Percentiles rank a stretch among this genome's conserved stretches.
phyloP scores from a whole-genome alignment of 2,888 invertebrate genomes.

The Drosophila atroscutellata region DNA sequence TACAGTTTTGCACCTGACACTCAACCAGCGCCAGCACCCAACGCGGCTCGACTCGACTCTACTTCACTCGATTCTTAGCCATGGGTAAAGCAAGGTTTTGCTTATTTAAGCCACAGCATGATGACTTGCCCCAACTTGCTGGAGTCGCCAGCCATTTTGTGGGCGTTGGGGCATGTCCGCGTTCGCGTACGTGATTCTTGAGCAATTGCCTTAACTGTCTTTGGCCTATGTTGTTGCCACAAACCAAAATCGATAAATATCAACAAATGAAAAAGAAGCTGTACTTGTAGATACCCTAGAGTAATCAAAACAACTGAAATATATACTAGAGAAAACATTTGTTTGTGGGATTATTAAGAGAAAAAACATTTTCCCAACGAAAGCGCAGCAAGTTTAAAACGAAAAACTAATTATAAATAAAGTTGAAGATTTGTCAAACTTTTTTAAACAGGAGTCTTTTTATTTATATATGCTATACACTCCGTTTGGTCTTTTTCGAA shows the following conservation, averaged over 20 bases:
- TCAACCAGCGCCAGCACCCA: constrained; percentile 18
- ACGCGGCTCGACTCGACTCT: constrained; percentile 22
- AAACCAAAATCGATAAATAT: constrained; percentile 50
- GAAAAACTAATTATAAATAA: background rate
- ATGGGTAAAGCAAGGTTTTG: constrained; percentile 28
- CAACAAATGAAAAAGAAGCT: background rate
- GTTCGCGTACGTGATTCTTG: constrained; percentile 74
- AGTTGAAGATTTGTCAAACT: background rate
- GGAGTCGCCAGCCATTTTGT: constrained; percentile 34
- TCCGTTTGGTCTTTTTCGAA: fast-evolving
- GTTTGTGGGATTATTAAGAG: background rate
- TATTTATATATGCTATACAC: background rate
- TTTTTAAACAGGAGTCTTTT: no score
- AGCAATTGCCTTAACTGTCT: constrained; percentile 54
- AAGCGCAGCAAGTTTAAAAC: fast-evolving
- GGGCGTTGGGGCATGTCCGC: constrained; percentile 45
- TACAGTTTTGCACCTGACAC: constrained; percentile 37
- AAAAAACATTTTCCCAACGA: background rate
- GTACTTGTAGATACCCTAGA: background rate
- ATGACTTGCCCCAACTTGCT: background rate
- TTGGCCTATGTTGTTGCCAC: constrained; percentile 8
- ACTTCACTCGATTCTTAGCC: constrained; percentile 16
- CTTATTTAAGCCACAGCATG: constrained; percentile 59
- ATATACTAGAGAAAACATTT: background rate
- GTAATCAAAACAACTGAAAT: background rate